Evolutionary conservation across 2,888 invertebrate genomes (phyloP), one percentile per base, ranked within the genome.

Genomic region (Melanotus villosus): DNA sequence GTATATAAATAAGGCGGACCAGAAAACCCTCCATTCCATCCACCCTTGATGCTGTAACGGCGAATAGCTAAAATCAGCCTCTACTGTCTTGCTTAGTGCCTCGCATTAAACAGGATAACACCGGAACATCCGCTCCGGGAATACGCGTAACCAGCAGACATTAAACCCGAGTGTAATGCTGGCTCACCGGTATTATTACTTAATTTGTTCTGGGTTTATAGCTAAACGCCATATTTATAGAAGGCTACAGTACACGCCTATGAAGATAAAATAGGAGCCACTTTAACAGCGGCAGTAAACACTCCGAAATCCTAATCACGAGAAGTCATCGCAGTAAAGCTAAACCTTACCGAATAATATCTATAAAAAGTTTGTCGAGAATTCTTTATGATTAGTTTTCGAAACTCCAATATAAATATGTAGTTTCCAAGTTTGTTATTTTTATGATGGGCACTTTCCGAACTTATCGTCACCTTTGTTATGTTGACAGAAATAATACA

Each of bases 141-240:
- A 68, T 68, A 64, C 63, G 38, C 57, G 57, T 58, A 63, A 64
- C 68, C 68, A 63, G 63, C 58, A 68, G 41, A 57, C 68, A 68
- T 68, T 63, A 68, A 68, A 68, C 63, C 50, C 38, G 57, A 68
- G 63, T 58, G 68, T 68, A 68, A 68, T 68, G 63, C 38, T 63
- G 68, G 68, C 63, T 68, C 68, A 68, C 68, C 68, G 68, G 68
- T 68, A 68, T 68, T 68, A 68, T 68, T 68, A 68, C 68, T 68
- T 68, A 68, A 68, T 68, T 68, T 68, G 68, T 68, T 68, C 64
- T 56, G 63, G 68, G 68, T 57, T 68, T 68, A 68, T 68, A 58
- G 63, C 68, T 50, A 47, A 68, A 58, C 68, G 63, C 64, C 64
- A 68, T 68, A 68, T 68, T 68, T 68, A 68, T 68, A 68, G 68